Percentiles rank a stretch among this genome's conserved stretches.
Evolutionary conservation across 1,140 invertebrate species (phyloP).

Genomic region (Bombus turneri): DNA sequence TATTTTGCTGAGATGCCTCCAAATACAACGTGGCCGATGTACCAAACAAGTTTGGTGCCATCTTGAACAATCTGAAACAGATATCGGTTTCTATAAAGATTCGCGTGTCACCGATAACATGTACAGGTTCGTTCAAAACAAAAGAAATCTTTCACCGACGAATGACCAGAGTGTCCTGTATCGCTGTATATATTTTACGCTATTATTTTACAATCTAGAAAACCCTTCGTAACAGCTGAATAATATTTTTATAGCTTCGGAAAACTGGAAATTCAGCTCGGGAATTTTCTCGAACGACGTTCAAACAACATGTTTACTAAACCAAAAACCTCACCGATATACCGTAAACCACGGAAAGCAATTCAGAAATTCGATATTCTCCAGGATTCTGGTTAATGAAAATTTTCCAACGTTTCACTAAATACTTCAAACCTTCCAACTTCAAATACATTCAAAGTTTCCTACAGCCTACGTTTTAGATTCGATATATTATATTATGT

Average conservation of each 20-base stretch:
- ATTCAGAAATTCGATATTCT: neutral
- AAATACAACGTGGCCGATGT: slow-evolving; percentile 78
- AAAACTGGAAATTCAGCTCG: no score
- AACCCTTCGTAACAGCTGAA: neutral
- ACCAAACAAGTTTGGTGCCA: slow-evolving; percentile 82
- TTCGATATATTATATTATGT: no score
- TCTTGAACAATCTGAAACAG: slow-evolving; percentile 64
- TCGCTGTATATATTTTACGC: no score
- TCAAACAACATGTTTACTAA: no score
- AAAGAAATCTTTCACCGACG: neutral
- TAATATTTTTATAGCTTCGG: no score
- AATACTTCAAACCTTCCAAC: neutral
- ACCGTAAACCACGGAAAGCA: neutral
- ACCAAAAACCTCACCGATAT: no score
- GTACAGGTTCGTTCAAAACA: neutral
- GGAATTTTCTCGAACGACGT: no score
- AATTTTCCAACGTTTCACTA: neutral
- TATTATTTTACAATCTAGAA: neutral
- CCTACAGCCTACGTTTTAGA: neutral
- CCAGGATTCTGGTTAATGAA: neutral
- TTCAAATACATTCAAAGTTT: neutral
- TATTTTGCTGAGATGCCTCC: slow-evolving; percentile 78
- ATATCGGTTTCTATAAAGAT: neutral
- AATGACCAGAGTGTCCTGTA: neutral
- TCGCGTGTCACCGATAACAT: no score